Base-by-base conservation (phyloP, 37 sponge, comb jelly and placozoan genomes). In the Agelas oroides region DNA sequence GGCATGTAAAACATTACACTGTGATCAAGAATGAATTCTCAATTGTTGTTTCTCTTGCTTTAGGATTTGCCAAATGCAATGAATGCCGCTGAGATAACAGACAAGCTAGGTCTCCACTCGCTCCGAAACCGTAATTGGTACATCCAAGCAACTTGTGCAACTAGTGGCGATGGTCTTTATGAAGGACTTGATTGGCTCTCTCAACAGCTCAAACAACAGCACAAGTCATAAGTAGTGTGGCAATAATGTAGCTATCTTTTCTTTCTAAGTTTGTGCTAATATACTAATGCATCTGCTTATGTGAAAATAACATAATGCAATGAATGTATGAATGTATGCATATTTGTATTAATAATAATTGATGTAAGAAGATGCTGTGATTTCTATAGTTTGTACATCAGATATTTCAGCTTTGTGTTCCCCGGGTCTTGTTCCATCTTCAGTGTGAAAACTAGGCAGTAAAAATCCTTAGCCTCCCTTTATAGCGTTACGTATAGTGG, bases 71-170 rank as follows among this genome's bases (percentile, higher is more conserved):
- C 99, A 55, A 98, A 95, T 87, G 99, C 99, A 1, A 98, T 98
- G 99, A 96, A 94, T 86, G 99, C 95, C 2, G 95, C 94, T 36
- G 99, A 98, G 87, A 87, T 98, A 53, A 95, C 99, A 84, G 95
- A 98, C 78, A 98, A 98, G 80, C 92, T 98, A 1, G 94, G 95
- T 28, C 95, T 98, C 0, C 90, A 92, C 32, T 71, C 90, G 8
- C 83, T 94, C 21, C 95, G 97, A 21, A 88, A 90, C 60, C 88
- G 99, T 20, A 92, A 85, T 60, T 98, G 99, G 97, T 96, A 96
- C 90, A 96, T 98, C 81, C 99, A 98, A 67, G 99, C 95, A 17
- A 98, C 99, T 0, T 98, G 99, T 88, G 99, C 97, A 20, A 98
- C 99, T 5, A 94, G 93, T 64, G 99, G 99, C 37, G 99, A 96